Evolutionary conservation across 2,797 vertebrate species (phyloP), one percentile per base, ranked within the genome.

Genomic region (Lateolabrax maculatus): DNA sequence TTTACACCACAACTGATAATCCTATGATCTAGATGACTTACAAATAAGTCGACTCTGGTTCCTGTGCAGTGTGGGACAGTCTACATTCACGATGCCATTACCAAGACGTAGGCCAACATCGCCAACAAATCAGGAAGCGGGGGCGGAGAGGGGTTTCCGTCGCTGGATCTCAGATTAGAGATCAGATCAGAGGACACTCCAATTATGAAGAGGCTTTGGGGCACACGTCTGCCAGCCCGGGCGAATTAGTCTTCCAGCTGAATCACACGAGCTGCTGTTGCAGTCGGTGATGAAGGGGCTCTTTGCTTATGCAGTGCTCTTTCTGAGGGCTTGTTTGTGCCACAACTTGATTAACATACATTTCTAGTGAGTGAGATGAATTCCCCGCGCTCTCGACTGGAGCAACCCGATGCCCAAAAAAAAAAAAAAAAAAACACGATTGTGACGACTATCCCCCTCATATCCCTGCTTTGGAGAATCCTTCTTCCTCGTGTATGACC

Each of bases 251-350:
- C 64, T 68, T 75, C 34, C 73, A 46, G 71, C 58, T 70, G 65
- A 76, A 72, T 81, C 81, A 76, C 60, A 23, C 15, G 9, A 65
- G 74, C 70, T 67, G 69, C 64, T 71, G 72, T 71, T 80, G 56
- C 67, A 58, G 63, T 7, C 12, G 34, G 37, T 49, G 79, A 83
- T 81, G 77, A 79, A 78, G 79, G 74, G 51, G 43, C 75, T 67
- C 80, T 82, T 63, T 80, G 73, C 82, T 67, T 58, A 48, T 81
- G 73, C 77, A 36, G 29, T 34, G 71, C 78, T 82, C 75, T 75
- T 73, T 83, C 82, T 64, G 64, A 80, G 80, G 29, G 58, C 77
- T 81, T 88, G 75, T 88, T 88, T 84, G 52, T 82, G 75, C 79
- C 72, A 75, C 68, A 86, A 73, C 53, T 73, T 79, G 39, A 90